phyloP scores from a whole-genome alignment of 2,888 invertebrate genomes.

The Sthenelais limicola region DNA sequence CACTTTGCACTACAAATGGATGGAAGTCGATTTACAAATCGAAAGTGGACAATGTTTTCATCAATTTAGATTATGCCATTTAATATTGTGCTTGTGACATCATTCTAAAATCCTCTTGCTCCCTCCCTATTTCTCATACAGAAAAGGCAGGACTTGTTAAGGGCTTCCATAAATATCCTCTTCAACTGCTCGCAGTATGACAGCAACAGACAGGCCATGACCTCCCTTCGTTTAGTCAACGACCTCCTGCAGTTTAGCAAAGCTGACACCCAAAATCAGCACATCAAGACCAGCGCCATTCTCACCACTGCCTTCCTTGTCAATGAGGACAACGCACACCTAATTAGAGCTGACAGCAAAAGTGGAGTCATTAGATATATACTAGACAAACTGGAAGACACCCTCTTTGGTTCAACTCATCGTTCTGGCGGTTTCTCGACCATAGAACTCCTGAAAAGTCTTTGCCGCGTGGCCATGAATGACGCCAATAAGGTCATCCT shows the following conservation, averaged over 20 bases:
- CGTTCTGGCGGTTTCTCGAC: constrained; percentile 36
- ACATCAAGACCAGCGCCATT: constrained; percentile 40
- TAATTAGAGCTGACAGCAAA: constrained; percentile 27
- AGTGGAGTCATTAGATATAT: constrained; percentile 36
- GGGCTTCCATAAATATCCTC: constrained; percentile 37
- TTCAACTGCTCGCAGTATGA: constrained; percentile 43
- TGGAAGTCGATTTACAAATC: no score
- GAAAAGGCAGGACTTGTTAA: constrained; percentile 36
- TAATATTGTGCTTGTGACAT: no score
- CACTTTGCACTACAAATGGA: no score
- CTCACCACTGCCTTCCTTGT: constrained; percentile 41
- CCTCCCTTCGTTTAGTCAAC: constrained; percentile 34
- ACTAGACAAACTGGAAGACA: constrained; percentile 38
- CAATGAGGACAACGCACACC: constrained; percentile 39
- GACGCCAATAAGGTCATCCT: constrained; percentile 42
- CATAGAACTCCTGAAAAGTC: constrained; percentile 27
- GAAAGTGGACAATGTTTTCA: no score
- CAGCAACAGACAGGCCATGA: constrained; percentile 21
- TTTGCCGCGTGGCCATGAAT: constrained; percentile 38
- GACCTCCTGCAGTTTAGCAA: constrained; percentile 41
- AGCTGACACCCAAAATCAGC: constrained; percentile 38
- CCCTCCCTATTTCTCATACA: background rate
- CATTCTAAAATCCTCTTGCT: no score
- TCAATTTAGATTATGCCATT: no score
- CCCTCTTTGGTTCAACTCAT: constrained; percentile 16